Evolutionary conservation across 2,113 vertebrate genomes (phyloP), one percentile per base, ranked within the genome.

Genomic region (Mobula birostris): DNA sequence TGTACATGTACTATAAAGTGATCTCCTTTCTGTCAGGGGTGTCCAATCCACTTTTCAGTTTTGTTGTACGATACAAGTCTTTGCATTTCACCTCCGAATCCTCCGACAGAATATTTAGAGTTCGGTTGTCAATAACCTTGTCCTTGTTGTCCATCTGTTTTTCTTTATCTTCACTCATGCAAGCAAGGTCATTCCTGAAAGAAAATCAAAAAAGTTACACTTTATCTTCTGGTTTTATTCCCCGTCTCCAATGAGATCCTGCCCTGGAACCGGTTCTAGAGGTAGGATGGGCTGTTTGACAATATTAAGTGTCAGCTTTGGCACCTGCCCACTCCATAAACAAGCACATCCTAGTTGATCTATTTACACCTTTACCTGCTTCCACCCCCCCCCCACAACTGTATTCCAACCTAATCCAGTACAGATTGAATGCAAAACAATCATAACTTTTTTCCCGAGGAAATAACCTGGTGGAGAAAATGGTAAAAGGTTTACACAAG

Each of bases 71-170:
- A 78, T 95, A 95, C 88, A 94, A 88, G 1, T 97, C 96, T 94
- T 94, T 96, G 95, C 63, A 97, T 95, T 97, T 97, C 9, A 94
- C 94, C 14, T 95, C 93, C 2, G 94, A 36, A 9, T 97, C 97
- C 82, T 95, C 95, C 0, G 95, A 83, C 32, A 83, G 94, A 0
- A 96, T 7, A 15, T 94, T 87, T 19, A 95, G 94, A 0, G 11
- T 0, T 0, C 94, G 77, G 94, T 88, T 79, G 61, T 95, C 95
- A 12, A 82, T 14, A 0, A 94, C 87, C 5, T 94, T 83, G 66
- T 94, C 96, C 94, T 95, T 94, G 94, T 96, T 96, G 0, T 11
- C n/a, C 0, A n/a, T n/a, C 91, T 36, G 94, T 94, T 96, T 95
- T 40, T 93, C 91, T 21, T 94, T 94, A 8, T 96, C 96, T 17